Evolutionary conservation across 2,888 invertebrate genomes (phyloP).

Genomic region (Lomographa bimaculata): DNA sequence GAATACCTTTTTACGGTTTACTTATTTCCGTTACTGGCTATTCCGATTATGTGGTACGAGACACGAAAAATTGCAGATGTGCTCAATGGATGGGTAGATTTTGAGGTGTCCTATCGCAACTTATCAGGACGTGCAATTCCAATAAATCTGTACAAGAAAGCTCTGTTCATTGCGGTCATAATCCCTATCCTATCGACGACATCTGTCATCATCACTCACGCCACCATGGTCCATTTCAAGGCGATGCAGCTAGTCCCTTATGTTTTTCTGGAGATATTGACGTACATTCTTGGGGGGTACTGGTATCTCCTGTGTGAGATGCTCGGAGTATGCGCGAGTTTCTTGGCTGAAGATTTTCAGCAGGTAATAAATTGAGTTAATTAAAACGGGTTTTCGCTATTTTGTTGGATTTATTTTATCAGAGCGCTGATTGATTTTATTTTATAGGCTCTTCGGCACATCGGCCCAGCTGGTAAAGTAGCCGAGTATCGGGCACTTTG

Average conservation of each 20-base stretch:
- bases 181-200: conserved; percentile 85
- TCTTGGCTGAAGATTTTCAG: conserved; percentile 88
- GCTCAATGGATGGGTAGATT: conserved; percentile 86
- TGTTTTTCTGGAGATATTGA: conserved; percentile 87
- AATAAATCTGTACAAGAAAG: conserved; percentile 82
- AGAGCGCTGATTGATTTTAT: not conserved
- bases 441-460: conserved; percentile 84
- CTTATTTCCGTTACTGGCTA: conserved; percentile 85
- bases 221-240: conserved; percentile 88
- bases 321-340: conserved; percentile 85
- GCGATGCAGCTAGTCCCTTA: conserved; percentile 86
- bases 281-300: conserved; percentile 87
- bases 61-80: conserved; percentile 85
- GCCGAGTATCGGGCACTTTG: conserved; percentile 88
- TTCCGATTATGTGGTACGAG: conserved; percentile 88
- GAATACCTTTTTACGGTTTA: conserved; percentile 90
- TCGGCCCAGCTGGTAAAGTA: conserved; percentile 87
- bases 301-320: conserved; percentile 88
- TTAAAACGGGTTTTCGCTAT: too few species aligned
- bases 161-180: conserved; percentile 81
- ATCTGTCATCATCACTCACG: conserved; percentile 87
- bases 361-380: conserved; percentile 69
- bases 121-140: conserved; percentile 83
- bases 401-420: too few species aligned
- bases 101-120: conserved; percentile 87